Evolutionary conservation across 2,113 vertebrate genomes (phyloP), one percentile per base, ranked within the genome.

Genomic region (Noturus placidus): DNA sequence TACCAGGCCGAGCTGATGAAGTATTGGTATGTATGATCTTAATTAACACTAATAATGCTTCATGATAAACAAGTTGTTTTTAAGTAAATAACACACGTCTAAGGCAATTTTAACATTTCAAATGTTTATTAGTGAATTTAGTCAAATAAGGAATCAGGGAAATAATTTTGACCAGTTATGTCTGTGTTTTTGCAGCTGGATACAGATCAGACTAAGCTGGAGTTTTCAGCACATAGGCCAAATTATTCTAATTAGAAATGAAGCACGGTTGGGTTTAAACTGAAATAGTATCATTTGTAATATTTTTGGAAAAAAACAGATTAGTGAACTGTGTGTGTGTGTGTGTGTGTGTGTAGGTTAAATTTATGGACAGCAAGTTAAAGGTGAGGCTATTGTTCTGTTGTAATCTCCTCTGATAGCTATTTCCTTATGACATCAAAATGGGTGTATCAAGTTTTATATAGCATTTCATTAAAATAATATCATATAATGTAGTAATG

Each of bases 371-470:
- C 4, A 65, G 30, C 57, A 77, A 65, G 81, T 67, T 87, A 87
- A 86, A 77, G 81, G 86, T 87, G 80, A 83, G 38, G 42, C 86
- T 83, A 87, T 87, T 87, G 86, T 87, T 87, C 86, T 83, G 81
- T 54, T 35, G 81, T 83, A 77, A 87, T 87, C 69, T 87, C 4
- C 54, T 76, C 65, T 42, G 80, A 63, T 87, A n/a, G 81, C 38
- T 83, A 50, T 83, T 87, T 87, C 86, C 81, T 87, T 77, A 76
- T 83, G 81, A 83, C 57, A 63, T 70, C 77, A 77, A 87, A 83
- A n/a, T 87, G 86, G 67, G 80, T 77, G 86, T 83, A 87, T 87
- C 79, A 35, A 7, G 17, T 59, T 81, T 61, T 61, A 59, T 81
- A 81, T 81, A 38, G 56, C 33, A 35, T 57, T 80, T 80, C 17